A percentile compares a stretch with the other conserved stretches of the same genome.
phyloP scores from a whole-genome alignment of 2,888 invertebrate species.

The Choreutis nemorana region DNA sequence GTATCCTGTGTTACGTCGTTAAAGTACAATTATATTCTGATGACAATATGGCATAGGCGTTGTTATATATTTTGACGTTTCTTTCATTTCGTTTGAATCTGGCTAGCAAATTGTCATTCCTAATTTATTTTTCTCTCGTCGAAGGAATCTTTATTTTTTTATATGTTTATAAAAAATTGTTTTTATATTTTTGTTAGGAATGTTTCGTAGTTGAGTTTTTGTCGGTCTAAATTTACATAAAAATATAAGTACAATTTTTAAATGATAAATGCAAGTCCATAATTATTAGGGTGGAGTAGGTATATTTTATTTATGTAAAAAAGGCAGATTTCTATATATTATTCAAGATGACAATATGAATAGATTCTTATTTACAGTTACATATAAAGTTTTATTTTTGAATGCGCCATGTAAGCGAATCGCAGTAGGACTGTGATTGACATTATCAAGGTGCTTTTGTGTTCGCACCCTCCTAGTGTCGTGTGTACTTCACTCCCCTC shows the following conservation, averaged over 20 bases:
- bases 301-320: constrained; percentile 53
- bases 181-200: constrained; percentile 27
- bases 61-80: constrained; percentile 12
- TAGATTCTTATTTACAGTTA: constrained; percentile 60
- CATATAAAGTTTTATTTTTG: constrained; percentile 18
- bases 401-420: constrained; percentile 3
- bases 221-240: constrained; percentile 54
- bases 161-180: constrained; percentile 44
- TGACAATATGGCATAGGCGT: neutral
- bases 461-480: constrained; percentile 16
- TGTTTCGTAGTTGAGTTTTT: constrained; percentile 31
- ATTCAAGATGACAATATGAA: constrained; percentile 56
- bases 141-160: constrained; percentile 64
- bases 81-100: constrained; percentile 17
- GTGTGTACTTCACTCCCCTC: constrained; percentile 6
- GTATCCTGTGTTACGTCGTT: too few species aligned
- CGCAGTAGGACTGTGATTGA: constrained; percentile 38
- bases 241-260: constrained; percentile 58
- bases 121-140: constrained; percentile 46
- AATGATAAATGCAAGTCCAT: constrained; percentile 48
- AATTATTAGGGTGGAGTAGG: constrained; percentile 38
- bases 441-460: constrained; percentile 39
- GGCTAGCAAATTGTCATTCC: constrained; percentile 45
- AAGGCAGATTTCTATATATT: constrained; percentile 58
- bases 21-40: too few species aligned